Conservation (phyloP, 2,888 invertebrate species). For the Micoletzkya japonica region DNA sequence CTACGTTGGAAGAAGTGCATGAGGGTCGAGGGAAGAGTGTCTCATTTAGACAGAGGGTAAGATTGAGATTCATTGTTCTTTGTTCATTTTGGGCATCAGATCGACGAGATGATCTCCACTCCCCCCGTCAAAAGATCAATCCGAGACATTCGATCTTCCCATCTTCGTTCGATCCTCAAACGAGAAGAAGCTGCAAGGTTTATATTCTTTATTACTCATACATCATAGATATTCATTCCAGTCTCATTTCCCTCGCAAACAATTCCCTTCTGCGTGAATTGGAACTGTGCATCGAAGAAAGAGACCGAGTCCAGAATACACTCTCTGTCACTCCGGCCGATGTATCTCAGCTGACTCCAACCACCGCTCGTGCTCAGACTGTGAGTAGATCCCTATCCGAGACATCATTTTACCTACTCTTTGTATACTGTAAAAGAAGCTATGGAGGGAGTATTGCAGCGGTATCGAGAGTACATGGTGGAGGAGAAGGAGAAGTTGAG, state of each 20-base stretch:
- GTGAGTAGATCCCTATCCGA: too few species aligned
- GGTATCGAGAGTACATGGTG: constrained; percentile 26
- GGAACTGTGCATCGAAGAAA: constrained; percentile 19
- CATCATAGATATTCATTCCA: too few species aligned
- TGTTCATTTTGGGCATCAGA: too few species aligned
- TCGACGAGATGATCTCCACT: constrained; percentile 17
- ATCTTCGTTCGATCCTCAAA: too few species aligned
- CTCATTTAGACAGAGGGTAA: constrained; percentile 22
- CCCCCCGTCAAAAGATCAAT: constrained; percentile 11
- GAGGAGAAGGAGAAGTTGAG: constrained; percentile 13
- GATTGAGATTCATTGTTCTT: too few species aligned
- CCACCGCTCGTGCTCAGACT: constrained; percentile 20
- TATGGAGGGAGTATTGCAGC: too few species aligned
- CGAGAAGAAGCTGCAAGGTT: too few species aligned
- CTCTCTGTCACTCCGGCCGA: constrained; percentile 19
- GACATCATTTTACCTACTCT: too few species aligned
- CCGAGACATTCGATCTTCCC: too few species aligned
- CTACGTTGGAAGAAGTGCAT: too few species aligned
- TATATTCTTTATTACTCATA: too few species aligned
- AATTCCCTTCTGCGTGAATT: constrained; percentile 18
- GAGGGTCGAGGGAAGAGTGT: constrained; percentile 21
- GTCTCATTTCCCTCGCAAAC: constrained; percentile 20
- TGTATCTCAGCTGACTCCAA: constrained; percentile 25
- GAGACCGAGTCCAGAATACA: constrained; percentile 12
- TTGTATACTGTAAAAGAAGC: too few species aligned